phyloP scores from a whole-genome alignment of 2,113 vertebrate genomes.

The Pachyramphus minor region DNA sequence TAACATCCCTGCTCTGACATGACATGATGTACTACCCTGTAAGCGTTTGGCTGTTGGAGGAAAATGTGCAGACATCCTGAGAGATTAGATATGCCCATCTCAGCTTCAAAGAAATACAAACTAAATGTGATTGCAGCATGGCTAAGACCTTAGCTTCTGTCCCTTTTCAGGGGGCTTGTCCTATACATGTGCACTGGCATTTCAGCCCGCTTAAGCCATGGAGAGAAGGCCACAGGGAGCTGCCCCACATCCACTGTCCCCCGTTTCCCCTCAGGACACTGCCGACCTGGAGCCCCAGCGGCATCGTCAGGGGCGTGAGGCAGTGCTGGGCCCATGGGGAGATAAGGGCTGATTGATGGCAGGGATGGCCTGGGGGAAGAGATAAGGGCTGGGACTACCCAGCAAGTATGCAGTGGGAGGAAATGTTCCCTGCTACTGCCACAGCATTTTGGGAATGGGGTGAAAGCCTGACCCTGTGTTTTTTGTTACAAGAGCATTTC shows the following conservation, averaged over 20 bases:
- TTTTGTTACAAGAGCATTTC: not conserved
- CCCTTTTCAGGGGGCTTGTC: not conserved
- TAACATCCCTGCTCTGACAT: not conserved
- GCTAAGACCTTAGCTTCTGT: not conserved
- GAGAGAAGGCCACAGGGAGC: fast-evolving
- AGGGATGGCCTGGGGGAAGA: not conserved
- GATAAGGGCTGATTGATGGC: conserved; percentile 36
- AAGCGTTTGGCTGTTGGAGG: not conserved
- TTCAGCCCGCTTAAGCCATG: not conserved
- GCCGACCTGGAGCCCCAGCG: fast-evolving
- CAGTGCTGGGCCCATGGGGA: fast-evolving
- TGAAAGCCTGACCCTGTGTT: not conserved
- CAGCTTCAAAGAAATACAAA: not conserved
- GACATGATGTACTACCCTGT: not conserved
- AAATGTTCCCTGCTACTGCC: not conserved
- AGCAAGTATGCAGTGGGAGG: not conserved
- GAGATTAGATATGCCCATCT: conserved; percentile 23
- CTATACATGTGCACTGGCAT: fast-evolving
- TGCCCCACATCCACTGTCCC: not conserved
- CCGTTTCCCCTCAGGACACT: fast-evolving
- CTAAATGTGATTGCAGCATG: not conserved
- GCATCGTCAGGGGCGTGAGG: fast-evolving
- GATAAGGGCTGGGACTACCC: not conserved
- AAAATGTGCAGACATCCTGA: not conserved
- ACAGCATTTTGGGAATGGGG: not conserved